Conservation (phyloP, 2,888 invertebrate species). For the Abscondita cerata region DNA sequence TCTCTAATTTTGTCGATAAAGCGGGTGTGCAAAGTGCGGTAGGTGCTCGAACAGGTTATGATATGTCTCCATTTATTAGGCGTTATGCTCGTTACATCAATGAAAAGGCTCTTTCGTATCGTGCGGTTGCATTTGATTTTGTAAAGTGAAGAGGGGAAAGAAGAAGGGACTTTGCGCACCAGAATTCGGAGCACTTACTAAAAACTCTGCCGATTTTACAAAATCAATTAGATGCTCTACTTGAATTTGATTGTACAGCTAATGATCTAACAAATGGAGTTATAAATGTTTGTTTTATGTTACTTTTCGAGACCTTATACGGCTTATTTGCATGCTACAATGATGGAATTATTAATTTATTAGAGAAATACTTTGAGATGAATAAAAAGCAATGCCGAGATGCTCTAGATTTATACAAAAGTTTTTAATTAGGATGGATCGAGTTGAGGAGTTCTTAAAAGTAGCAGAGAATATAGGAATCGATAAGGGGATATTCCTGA, state of each 20-base stretch:
- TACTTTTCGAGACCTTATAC: conserved; percentile 99
- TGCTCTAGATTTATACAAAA: conserved; percentile 98
- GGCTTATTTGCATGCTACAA: conserved; percentile 99
- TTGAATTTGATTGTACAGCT: conserved; percentile 98
- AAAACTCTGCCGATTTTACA: conserved; percentile 97
- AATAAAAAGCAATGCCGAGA: conserved; percentile 99
- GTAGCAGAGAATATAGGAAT: conserved; percentile 91
- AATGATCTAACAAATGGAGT: conserved; percentile 95
- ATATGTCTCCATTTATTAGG: conserved; percentile 99
- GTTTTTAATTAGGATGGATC: conserved; percentile 98
- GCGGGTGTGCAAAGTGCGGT: conserved; percentile 93
- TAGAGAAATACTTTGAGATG: conserved; percentile 99
- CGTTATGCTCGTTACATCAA: conserved; percentile 99
- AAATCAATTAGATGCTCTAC: conserved; percentile 92
- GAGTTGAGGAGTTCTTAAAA: conserved; percentile 98
- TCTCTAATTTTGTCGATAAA: conserved; percentile 97
- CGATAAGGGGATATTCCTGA: conserved; percentile 99
- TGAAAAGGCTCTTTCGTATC: conserved; percentile 95
- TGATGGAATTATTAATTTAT: conserved; percentile 97
- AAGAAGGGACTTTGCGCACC: conserved; percentile 95
- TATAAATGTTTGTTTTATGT: conserved; percentile 99
- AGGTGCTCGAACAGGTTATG: conserved; percentile 79
- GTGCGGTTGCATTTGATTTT: conserved; percentile 99
- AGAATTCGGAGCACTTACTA: conserved; percentile 96
- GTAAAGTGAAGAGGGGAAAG: conserved; percentile 99